A percentile compares a stretch with the other conserved stretches of the same genome.
Conservation (phyloP, 2,888 invertebrate species). For the Antheraea yamamai region DNA sequence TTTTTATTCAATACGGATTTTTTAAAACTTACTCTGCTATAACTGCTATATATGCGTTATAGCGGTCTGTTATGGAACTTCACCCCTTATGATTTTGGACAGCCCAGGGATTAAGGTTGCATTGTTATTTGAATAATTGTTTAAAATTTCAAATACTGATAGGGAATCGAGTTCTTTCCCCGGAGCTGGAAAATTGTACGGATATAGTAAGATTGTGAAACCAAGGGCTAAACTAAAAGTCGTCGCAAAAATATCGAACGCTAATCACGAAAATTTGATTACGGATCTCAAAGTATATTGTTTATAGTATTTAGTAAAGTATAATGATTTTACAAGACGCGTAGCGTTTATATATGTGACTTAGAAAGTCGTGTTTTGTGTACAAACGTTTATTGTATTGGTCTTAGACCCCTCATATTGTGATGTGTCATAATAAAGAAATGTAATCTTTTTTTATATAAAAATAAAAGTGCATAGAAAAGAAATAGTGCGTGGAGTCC, state of each 20-base stretch:
- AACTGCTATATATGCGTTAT: too few species aligned
- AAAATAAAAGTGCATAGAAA: neutral
- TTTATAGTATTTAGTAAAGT: neutral
- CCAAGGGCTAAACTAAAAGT: neutral
- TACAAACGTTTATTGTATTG: neutral
- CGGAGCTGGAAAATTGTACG: too few species aligned
- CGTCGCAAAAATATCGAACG: neutral
- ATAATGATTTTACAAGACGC: neutral
- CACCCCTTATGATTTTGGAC: too few species aligned
- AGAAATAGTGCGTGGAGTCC: too few species aligned
- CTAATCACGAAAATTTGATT: neutral
- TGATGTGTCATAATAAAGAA: neutral
- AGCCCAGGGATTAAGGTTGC: too few species aligned
- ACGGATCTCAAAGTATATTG: neutral
- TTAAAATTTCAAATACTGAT: too few species aligned
- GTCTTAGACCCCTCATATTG: conserved; percentile 1
- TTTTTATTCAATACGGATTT: too few species aligned
- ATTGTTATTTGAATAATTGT: too few species aligned
- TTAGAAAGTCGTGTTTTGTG: conserved; percentile 7
- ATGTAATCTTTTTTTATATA: neutral
- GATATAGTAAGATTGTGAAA: neutral
- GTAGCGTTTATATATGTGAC: conserved; percentile 4
- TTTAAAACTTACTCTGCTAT: too few species aligned
- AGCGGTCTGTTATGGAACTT: too few species aligned
- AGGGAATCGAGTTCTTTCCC: too few species aligned